Conservation (phyloP, 2,888 invertebrate genomes). For the Poecilobothrus nobilitatus region DNA sequence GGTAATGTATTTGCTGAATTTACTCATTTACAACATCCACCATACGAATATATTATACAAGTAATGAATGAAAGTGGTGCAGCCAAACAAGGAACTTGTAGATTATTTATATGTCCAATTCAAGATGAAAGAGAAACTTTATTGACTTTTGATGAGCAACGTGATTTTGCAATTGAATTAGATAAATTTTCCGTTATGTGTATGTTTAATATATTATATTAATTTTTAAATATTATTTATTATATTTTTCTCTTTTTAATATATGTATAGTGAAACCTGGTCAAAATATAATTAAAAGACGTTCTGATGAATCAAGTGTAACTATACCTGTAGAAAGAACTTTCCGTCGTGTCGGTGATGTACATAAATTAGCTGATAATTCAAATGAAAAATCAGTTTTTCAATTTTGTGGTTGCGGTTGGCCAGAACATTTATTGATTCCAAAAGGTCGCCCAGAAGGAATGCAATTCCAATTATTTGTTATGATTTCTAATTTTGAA, state of each 20-base stretch:
- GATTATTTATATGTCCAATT: constrained; percentile 60
- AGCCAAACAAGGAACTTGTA: constrained; percentile 50
- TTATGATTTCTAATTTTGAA: constrained; percentile 66
- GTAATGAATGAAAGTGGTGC: constrained; percentile 49
- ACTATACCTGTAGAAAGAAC: constrained; percentile 76
- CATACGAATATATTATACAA: constrained; percentile 57
- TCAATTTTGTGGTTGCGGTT: constrained; percentile 82
- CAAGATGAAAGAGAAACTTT: constrained; percentile 55
- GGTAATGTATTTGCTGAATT: constrained; percentile 63
- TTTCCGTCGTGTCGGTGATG: constrained; percentile 59
- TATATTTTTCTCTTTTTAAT: constrained; percentile 4
- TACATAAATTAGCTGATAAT: constrained; percentile 43
- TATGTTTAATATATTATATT: constrained; percentile 40
- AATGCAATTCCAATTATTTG: constrained; percentile 60
- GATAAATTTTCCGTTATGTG: constrained; percentile 56
- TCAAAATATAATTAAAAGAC: constrained; percentile 55
- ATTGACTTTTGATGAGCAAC: constrained; percentile 52
- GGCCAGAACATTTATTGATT: constrained; percentile 74
- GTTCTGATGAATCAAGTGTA: constrained; percentile 63
- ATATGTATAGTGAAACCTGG: constrained; percentile 55
- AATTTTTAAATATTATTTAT: background rate
- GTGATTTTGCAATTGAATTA: constrained; percentile 56
- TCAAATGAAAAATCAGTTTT: constrained; percentile 48
- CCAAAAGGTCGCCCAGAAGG: constrained; percentile 64
- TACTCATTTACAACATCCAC: constrained; percentile 68